phyloP scores from a whole-genome alignment of 2,888 invertebrate species.

The Octodonta nipae region DNA sequence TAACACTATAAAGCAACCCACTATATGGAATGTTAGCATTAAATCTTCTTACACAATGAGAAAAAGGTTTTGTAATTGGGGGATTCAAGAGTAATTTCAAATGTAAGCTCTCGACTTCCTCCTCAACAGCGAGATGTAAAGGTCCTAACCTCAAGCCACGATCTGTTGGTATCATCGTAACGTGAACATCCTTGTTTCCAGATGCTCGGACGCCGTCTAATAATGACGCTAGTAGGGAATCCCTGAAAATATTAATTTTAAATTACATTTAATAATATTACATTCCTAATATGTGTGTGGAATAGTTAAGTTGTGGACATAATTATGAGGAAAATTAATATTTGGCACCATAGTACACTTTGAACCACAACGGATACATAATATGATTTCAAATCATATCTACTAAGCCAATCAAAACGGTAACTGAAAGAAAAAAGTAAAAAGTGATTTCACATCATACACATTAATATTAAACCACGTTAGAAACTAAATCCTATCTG shows the following conservation, averaged over 20 bases:
- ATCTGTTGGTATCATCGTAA: constrained; percentile 71
- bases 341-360: too few relatives aligned
- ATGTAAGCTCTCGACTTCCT: constrained; percentile 89
- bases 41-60: constrained; percentile 82
- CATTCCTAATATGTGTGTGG: too few relatives aligned
- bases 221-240: constrained; percentile 85
- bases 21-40: constrained; percentile 97
- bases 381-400: too few relatives aligned
- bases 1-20: constrained; percentile 88
- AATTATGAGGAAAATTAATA: too few relatives aligned
- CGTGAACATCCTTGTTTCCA: constrained; percentile 92
- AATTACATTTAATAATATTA: constrained; percentile 5
- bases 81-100: constrained; percentile 62
- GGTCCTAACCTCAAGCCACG: constrained; percentile 83
- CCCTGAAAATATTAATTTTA: constrained; percentile 43
- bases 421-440: too few relatives aligned
- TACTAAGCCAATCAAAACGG: too few relatives aligned
- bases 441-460: too few relatives aligned
- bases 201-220: constrained; percentile 93
- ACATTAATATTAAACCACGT: too few relatives aligned
- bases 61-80: constrained; percentile 49
- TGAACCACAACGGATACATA: too few relatives aligned
- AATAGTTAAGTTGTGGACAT: too few relatives aligned
- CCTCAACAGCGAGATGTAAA: constrained; percentile 78
- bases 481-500: too few relatives aligned